These are phyloP conservation scores for Caenorhabditis sp. DNA, from an alignment of 2,888 invertebrate genomes.

Conservation along the genomic window DNA sequence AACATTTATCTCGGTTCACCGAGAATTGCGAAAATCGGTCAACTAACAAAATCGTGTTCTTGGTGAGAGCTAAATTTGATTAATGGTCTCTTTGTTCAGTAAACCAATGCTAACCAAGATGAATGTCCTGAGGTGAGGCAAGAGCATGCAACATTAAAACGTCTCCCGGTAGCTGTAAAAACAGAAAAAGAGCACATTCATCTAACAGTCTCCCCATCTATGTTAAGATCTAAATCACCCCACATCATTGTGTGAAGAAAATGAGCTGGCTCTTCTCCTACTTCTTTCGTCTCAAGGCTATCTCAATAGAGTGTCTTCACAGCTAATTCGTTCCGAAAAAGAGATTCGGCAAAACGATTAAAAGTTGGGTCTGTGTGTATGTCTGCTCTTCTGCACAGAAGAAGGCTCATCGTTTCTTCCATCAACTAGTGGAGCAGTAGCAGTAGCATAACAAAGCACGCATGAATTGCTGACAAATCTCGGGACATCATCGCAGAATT, in stretches of 20 bases:
- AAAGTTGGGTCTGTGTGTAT: slow-evolving; percentile 48
- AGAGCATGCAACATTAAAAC: too few relatives aligned
- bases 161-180: too few relatives aligned
- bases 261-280: slow-evolving; percentile 20
- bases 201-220: not conserved
- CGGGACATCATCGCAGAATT: slow-evolving; percentile 46
- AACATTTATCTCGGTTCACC: too few relatives aligned
- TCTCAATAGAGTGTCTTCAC: slow-evolving; percentile 51
- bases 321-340: slow-evolving; percentile 63
- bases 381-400: slow-evolving; percentile 26
- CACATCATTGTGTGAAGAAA: slow-evolving; percentile 40
- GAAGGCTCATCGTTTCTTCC: slow-evolving; percentile 41
- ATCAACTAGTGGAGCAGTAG: slow-evolving; percentile 17
- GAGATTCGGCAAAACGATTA: slow-evolving; percentile 61
- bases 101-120: too few relatives aligned
- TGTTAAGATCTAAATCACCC: slow-evolving; percentile 28
- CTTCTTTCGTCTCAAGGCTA: slow-evolving; percentile 33
- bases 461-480: slow-evolving; percentile 54
- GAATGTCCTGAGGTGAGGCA: too few relatives aligned
- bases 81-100: too few relatives aligned
- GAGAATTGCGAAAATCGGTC: too few relatives aligned
- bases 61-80: too few relatives aligned
- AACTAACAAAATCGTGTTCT: too few relatives aligned
- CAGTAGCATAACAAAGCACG: slow-evolving; percentile 53
- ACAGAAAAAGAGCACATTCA: not conserved